These are phyloP conservation scores for Torymus auratus DNA, from an alignment of 2,888 invertebrate genomes.

Conservation along the genomic window DNA sequence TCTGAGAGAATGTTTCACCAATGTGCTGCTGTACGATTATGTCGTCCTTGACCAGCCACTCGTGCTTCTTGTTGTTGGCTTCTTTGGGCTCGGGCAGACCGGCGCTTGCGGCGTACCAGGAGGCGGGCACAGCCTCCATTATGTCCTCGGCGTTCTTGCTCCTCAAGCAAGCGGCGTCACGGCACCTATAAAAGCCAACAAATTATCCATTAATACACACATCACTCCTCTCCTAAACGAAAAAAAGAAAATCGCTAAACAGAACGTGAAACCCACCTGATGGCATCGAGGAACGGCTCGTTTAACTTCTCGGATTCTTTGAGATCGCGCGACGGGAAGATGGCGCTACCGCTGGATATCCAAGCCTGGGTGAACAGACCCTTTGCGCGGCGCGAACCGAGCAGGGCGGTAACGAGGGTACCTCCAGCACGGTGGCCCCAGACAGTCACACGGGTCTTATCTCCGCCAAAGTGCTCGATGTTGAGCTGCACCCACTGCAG, in stretches of 20 bases:
- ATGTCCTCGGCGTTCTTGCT: constrained; percentile 78
- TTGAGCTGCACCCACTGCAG: constrained; percentile 89
- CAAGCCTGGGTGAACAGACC: constrained; percentile 87
- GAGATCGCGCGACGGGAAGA: constrained; percentile 83
- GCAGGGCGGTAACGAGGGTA: constrained; percentile 87
- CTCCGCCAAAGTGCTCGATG: constrained; percentile 90
- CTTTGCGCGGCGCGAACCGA: constrained; percentile 80
- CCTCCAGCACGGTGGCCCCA: constrained; percentile 92
- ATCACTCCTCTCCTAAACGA: background rate
- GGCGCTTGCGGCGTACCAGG: constrained; percentile 80
- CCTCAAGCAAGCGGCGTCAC: constrained; percentile 78
- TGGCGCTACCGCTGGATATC: constrained; percentile 87
- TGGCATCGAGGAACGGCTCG: constrained; percentile 80
- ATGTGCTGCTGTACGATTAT: constrained; percentile 83
- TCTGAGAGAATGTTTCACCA: constrained; percentile 78
- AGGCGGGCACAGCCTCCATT: constrained; percentile 84
- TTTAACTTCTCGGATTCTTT: constrained; percentile 81
- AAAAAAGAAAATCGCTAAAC: background rate
- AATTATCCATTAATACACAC: background rate
- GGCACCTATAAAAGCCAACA: constrained; percentile 76
- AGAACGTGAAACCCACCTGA: constrained; percentile 64
- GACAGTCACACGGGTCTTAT: constrained; percentile 86
- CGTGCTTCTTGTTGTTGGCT: constrained; percentile 78
- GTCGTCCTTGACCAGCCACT: constrained; percentile 89
- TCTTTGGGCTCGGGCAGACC: constrained; percentile 78